Evolutionary conservation across 2,113 vertebrate genomes (phyloP), one percentile per base, ranked within the genome.

Genomic region (Cinclus cinclus): DNA sequence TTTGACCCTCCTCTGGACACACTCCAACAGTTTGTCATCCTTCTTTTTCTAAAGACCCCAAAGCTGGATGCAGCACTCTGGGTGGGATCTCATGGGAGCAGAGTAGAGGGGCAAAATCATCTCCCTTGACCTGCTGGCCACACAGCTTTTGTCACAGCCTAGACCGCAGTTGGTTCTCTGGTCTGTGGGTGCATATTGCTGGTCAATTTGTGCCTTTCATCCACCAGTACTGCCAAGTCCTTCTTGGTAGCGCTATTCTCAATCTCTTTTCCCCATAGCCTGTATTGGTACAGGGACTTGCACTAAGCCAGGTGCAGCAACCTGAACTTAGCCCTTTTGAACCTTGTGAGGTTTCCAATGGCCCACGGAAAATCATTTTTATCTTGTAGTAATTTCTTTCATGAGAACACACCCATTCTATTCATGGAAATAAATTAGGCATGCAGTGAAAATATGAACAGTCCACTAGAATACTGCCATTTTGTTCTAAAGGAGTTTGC

Each of bases 111-210:
- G 4, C 13, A 83, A 13, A 63, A 27, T 46, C 21, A 17, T 10
- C 39, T 33, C 28, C 27, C 33, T 46, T 37, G 41, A 39, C 6
- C 18, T 46, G 18, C 33, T 63, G 39, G 11, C 39, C 44, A n/a
- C 1, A 0, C 8, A 37, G 33, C 27, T 73, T 53, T 44, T 53
- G 31, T 21, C 6, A 3, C 27, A 73, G 22, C 17, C 47, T 31
- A 20, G 13, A 35, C 27, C 47, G 31, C 0, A 0, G 13, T 0
- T 53, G 11, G 14, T 2, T 33, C 9, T 55, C 28, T 55, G 33
- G 28, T 25, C 41, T 74, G n/a, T 39, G 9, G 39, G 28, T 25
- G 9, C 17, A 22, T 17, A 9, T 10, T 63, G 21, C 21, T 18
- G 49, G 13, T 28, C 41, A n/a, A 8, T 39, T 64, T 7, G 4